Evolutionary conservation across 1,140 invertebrate species (phyloP), one percentile per base, ranked within the genome.

Genomic region (Holotrichia oblita): DNA sequence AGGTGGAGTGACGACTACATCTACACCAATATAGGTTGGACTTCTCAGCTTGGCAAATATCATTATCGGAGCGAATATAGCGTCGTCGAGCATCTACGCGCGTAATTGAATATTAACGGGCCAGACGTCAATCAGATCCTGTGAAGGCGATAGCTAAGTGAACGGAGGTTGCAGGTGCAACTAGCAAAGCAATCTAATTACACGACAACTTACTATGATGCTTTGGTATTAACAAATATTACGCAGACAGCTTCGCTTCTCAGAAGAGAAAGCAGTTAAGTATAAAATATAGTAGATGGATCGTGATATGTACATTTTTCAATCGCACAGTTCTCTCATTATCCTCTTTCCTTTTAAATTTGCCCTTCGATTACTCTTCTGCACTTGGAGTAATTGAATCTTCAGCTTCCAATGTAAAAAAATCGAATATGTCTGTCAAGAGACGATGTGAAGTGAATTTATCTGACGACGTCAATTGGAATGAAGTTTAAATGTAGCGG

Each of bases 21-120:
- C 61, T 9, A 22, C 22, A 22, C 61, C 61, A 69, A 22, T 69
- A 69, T 14, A 14, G 22, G 22, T 22, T 69, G 22, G 17, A 69
- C 61, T 27, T 34, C 61, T 69, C 27, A 0, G 9, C 22, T 10
- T 6, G 22, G 22, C 27, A 69, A 69, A 69, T 69, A 2, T 69
- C 61, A 69, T 69, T 69, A 69, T 69, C 61, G 61, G 10, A 22
- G 24, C 61, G 61, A 69, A 69, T 69, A 69, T 69, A 34, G 14
- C 61, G 17, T 12, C 61, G 22, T 4, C 61, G 61, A 69, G 27
- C 61, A 7, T 69, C 17, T 69, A 69, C 61, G 61, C 61, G 61
- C 22, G 27, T 69, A 69, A 69, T 69, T 69, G 61, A 69, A 69
- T 69, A 69, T 69, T 69, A 69, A 69, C 20, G 61, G 61, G 27